These are phyloP conservation scores for Pseudomyrmex cubaensis DNA, from an alignment of 1,140 invertebrate genomes.

Conservation along the genomic window DNA sequence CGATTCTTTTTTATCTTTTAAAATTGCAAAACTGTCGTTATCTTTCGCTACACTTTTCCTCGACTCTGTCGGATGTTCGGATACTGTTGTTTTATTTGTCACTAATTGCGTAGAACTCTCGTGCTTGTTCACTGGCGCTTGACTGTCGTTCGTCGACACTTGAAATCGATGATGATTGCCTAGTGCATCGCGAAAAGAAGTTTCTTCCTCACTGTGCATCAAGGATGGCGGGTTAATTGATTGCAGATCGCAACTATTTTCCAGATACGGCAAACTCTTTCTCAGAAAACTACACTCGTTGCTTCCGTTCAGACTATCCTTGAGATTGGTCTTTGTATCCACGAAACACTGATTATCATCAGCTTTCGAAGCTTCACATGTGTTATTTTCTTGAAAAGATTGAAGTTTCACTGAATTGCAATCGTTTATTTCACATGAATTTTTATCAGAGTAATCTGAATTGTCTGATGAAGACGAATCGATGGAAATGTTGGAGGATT, in stretches of 20 bases:
- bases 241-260: slow-evolving; percentile 20
- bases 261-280: not conserved
- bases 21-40: not conserved
- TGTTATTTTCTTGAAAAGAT: not conserved
- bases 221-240: slow-evolving; percentile 62
- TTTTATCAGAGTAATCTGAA: not conserved
- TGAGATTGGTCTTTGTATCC: not conserved
- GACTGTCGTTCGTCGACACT: not conserved
- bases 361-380: not conserved
- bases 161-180: not conserved
- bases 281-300: slow-evolving; percentile 14
- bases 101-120: not conserved
- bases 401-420: not conserved
- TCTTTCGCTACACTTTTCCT: not conserved
- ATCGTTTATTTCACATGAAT: not conserved
- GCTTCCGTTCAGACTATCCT: slow-evolving; percentile 4
- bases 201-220: slow-evolving; percentile 30
- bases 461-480: not conserved
- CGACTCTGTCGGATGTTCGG: not conserved
- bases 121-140: not conserved
- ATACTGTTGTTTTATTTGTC: not conserved
- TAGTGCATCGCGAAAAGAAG: not conserved
- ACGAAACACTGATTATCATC: not conserved
- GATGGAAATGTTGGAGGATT: not conserved
- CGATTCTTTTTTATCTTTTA: not conserved